Evolutionary conservation across 2,888 invertebrate genomes (phyloP), one percentile per base, ranked within the genome.

Genomic region (Sthenelais limicola): DNA sequence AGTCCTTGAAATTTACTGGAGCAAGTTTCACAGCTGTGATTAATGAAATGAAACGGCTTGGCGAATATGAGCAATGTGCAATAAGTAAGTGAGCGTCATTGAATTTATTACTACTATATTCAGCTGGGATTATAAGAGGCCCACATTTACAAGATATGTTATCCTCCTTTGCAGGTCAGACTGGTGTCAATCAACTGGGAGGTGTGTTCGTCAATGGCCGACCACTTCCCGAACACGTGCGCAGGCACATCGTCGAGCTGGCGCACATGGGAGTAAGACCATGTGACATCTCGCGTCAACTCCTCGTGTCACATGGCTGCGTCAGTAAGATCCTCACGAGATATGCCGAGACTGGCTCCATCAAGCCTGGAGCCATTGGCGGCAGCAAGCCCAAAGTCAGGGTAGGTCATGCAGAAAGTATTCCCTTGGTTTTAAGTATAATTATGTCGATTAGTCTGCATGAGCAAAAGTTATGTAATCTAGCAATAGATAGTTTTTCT

Each of bases 181-280:
- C 96, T 52, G 97, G 97, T 79, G 96, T 98, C 54, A 98, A 98
- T 90, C 97, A 98, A 90, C 90, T 98, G 80, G 97, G 97, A 67
- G 97, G 97, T 51, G 96, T 97, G 73, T 97, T 98, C 88, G 97
- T 98, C 15, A 98, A 98, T 88, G 98, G 98, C 0, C 92, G 97
- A n/a, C 97, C 97, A 1, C 90, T 98, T 73, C 97, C 98, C 2
- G 96, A 97, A 86, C 96, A 95, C 83, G 95, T 97, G 24, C 91
- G 97, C 74, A 92, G 96, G 77, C 91, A 96, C 77, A 98, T 98
- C 80, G 97, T 98, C 0, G 97, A 97, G 87, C 90, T 98, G 84
- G 97, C 97, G 32, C 90, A 97, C 83, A 92, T 96, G 89, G 97
- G 97, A 0, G 97, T 98, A 0, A 89, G 97, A 54, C 97, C 98